A percentile compares a stretch with the other conserved stretches of the same genome.
These are phyloP conservation scores for Lottia scabra DNA, from an alignment of 2,888 invertebrate genomes.

Conservation along the genomic window DNA sequence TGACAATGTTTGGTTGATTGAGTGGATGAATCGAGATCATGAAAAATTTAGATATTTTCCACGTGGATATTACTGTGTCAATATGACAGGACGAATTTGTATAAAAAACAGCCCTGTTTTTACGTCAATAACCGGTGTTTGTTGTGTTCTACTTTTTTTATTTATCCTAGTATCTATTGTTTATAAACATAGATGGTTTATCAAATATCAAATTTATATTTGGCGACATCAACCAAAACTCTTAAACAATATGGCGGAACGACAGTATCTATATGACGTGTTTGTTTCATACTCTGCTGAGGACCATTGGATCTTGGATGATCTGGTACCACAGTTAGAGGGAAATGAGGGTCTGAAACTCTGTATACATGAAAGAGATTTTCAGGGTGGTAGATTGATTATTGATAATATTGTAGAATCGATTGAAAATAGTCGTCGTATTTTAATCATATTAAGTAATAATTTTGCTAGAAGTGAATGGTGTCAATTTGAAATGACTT, in stretches of 20 bases:
- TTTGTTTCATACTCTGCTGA: constrained; percentile 79
- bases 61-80: too few species aligned
- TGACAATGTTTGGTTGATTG: constrained; percentile 54
- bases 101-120: too few species aligned
- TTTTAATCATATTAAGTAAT: constrained; percentile 77
- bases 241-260: too few species aligned
- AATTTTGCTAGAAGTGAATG: constrained; percentile 78
- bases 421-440: constrained; percentile 77
- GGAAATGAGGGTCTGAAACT: constrained; percentile 68
- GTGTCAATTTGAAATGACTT: constrained; percentile 81
- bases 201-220: too few species aligned
- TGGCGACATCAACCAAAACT: constrained; percentile 34
- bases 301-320: constrained; percentile 77
- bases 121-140: too few species aligned
- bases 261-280: constrained; percentile 73
- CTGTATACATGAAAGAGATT: constrained; percentile 80
- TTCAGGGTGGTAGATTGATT: constrained; percentile 78
- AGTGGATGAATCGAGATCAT: constrained; percentile 21
- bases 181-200: too few species aligned
- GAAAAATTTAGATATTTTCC: neutral
- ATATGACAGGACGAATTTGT: too few species aligned
- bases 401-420: constrained; percentile 79
- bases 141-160: too few species aligned
- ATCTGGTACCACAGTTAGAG: constrained; percentile 77
- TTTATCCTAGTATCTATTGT: too few species aligned